Percentiles rank a stretch among this genome's conserved stretches.
These are phyloP conservation scores for Cladopsammia gracilis DNA, from an alignment of 64 coral and sea anemone species.

Conservation along the genomic window DNA sequence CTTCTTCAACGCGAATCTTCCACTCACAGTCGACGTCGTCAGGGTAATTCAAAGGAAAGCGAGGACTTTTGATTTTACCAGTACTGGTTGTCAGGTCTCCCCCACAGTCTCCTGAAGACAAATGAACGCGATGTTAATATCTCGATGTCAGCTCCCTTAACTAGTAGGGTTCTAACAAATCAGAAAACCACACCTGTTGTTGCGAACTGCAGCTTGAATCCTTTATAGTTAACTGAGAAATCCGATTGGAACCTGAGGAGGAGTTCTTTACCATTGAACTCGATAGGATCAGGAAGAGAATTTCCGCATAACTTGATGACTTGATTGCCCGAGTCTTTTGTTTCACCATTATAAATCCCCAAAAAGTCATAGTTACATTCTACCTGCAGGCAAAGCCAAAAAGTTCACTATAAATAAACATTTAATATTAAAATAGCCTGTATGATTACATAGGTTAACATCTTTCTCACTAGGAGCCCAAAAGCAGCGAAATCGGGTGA, in stretches of 20 bases:
- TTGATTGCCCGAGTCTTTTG: constrained; percentile 14
- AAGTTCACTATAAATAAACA: too few species aligned
- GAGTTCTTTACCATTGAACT: constrained; percentile 51
- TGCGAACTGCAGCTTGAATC: constrained; percentile 73
- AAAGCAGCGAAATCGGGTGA: too few species aligned
- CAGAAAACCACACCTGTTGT: constrained; percentile 51
- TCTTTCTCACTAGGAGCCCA: too few species aligned
- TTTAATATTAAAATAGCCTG: too few species aligned
- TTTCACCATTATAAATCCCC: constrained; percentile 85
- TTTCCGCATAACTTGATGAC: constrained; percentile 71
- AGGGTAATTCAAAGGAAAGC: constrained; percentile 27
- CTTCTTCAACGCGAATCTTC: constrained; percentile 35
- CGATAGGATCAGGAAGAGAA: constrained; percentile 40
- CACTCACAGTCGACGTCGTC: constrained; percentile 22
- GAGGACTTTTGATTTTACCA: constrained; percentile 31
- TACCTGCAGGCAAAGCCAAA: constrained; percentile 54
- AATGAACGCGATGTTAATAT: not conserved
- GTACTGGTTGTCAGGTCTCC: not conserved
- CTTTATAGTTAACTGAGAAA: constrained; percentile 72
- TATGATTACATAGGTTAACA: too few species aligned
- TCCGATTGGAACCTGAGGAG: constrained; percentile 79
- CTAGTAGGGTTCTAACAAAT: too few species aligned
- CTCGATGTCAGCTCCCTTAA: too few species aligned
- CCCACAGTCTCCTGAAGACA: constrained; percentile 37
- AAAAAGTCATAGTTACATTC: constrained; percentile 86